Evolutionary conservation across 2,113 vertebrate genomes (phyloP), one percentile per base, ranked within the genome.

Genomic region (Neotragus pygmaeus): DNA sequence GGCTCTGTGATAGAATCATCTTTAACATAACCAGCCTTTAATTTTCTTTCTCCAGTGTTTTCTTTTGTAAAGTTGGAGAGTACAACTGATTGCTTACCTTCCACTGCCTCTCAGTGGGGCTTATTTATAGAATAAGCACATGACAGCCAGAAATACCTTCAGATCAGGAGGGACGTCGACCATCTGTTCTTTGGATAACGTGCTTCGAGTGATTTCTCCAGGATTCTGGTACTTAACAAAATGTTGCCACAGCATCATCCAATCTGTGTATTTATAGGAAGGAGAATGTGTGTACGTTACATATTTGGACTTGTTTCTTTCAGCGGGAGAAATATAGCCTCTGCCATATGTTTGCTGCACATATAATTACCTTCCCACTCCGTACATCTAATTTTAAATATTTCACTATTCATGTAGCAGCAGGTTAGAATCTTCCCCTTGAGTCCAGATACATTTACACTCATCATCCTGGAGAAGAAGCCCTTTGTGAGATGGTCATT

Each of bases 91-190:
- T 85, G 90, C 95, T 95, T 98, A 90, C 91, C 92, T 98, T 89
- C 78, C 49, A 8, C 17, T 53, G 83, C 88, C 33, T 97, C 89
- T 90, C 94, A 25, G 82, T 75, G 88, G 36, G 78, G 23, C 86
- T 93, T 97, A 98, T 98, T 97, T 98, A 96, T 97, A 96, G 96
- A 95, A 85, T n/a, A 95, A 88, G 55, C 96, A 96, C 96, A 90
- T 95, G 95, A 93, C 95, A 96, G 87, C 80, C 94, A 95, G 88
- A 98, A 97, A 98, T 97, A 97, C 96, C 96, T 97, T 94, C 73
- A 83, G 91, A 95, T 70, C 97, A 96, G 78, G 94, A 98, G 96
- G 91, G 87, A 97, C 90, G 27, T 51, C 9, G 0, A 14, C 96
- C 97, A 96, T 98, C 97, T 98, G 97, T 95, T 97, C 86, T 60